phyloP scores from a whole-genome alignment of 2,888 invertebrate species.

The Pristionchus entomophagus region DNA sequence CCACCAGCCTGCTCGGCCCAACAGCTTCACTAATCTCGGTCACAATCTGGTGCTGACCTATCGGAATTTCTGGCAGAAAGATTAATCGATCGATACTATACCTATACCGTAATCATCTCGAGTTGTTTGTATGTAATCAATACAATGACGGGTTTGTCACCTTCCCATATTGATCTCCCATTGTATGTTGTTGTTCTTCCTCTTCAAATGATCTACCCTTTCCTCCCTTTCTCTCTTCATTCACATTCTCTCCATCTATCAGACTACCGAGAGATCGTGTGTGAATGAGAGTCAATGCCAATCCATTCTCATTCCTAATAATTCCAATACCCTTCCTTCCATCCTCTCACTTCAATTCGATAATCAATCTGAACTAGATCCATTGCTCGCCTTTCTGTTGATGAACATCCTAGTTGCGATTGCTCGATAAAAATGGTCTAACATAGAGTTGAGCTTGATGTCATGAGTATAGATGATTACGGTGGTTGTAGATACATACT shows the following conservation, averaged over 20 bases:
- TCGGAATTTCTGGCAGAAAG: conserved; percentile 61
- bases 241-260: neutral
- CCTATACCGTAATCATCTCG: conserved; percentile 19
- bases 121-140: conserved; percentile 28
- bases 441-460: no score
- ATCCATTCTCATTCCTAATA: no score
- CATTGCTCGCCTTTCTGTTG: neutral
- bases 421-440: conserved; percentile 24
- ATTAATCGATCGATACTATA: conserved; percentile 45
- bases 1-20: conserved; percentile 68
- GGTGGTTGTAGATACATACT: no score
- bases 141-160: neutral
- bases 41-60: conserved; percentile 73
- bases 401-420: neutral
- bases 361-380: neutral
- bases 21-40: conserved; percentile 74
- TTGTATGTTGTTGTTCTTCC: neutral
- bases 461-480: no score
- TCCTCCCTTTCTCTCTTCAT: no score
- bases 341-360: neutral
- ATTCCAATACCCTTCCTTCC: neutral
- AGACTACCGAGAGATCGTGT: neutral
- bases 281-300: neutral
- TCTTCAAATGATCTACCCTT: neutral
- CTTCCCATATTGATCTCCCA: conserved; percentile 20